Evolutionary conservation across 2,888 invertebrate species (phyloP), one percentile per base, ranked within the genome.

Genomic region (Temnothorax ravouxi): DNA sequence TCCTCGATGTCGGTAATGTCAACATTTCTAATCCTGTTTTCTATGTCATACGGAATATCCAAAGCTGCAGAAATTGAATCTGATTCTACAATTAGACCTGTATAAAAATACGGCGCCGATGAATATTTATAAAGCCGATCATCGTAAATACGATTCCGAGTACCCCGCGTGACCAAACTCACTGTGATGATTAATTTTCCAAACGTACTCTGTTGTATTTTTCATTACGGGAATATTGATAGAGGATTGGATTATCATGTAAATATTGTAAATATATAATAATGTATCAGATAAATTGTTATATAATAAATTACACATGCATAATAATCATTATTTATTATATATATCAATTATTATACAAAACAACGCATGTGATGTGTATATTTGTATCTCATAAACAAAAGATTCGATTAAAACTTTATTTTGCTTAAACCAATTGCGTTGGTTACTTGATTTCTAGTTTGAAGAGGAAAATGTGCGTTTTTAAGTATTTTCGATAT

Each of bases 51-150:
- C 41, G n/a, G 54, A 77, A 77, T 69, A 52, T 11, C 21, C 18
- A 18, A 50, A 69, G n/a, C 34, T 47, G 13, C 47, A 47, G 38
- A 44, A 21, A 25, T 80, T 21, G 18, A 77, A 77, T 77, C 21
- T 62, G 50, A 61, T 61, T 18, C 52, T 52, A 11, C 21, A 76
- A 64, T 44, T 82, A 44, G 44, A 18, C 41, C 15, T 15, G 34
- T 21, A 44, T 21, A 44, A 59, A 69, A 71, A 38, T 11, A 62
- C 21, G 3, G 21, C 18, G 62, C 4, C 59, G 9, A 44, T 72
- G 6, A 44, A 62, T 64, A 71, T 79, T 79, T 79, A 71, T 59
- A 18, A 59, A 71, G 3, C 29, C 18, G 29, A 67, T 77, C 18
- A 69, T 52, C 21, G 18, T 52, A 34, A 41, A 67, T 67, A 13